Percentiles rank a stretch among this genome's conserved stretches.
phyloP scores from a whole-genome alignment of 1,140 invertebrate species.

The Sycobia sp. region DNA sequence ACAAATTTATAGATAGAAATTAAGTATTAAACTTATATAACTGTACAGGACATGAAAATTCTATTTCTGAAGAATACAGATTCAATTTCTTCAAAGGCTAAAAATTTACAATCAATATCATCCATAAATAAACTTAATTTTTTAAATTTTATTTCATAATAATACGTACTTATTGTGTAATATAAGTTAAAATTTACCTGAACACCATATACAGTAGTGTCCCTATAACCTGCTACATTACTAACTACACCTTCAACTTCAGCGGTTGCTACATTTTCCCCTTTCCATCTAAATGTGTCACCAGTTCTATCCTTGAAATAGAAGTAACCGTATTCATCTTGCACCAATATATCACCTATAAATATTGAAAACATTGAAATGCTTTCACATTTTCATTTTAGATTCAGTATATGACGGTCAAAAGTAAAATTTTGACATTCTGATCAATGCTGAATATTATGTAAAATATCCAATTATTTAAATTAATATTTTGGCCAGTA shows the following conservation, averaged over 20 bases:
- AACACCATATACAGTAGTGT: conserved; percentile 71
- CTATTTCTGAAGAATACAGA: too few relatives aligned
- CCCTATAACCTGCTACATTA: conserved; percentile 63
- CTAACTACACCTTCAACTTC: conserved; percentile 79
- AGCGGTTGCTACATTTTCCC: conserved; percentile 83
- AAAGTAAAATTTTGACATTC: neutral
- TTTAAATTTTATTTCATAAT: too few relatives aligned
- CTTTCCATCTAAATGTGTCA: conserved; percentile 75
- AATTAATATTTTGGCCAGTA: too few relatives aligned
- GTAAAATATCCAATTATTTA: neutral
- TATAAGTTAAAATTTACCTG: conserved; percentile 58
- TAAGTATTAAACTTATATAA: too few relatives aligned
- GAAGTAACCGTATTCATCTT: conserved; percentile 76
- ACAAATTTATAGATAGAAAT: too few relatives aligned
- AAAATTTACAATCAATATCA: too few relatives aligned
- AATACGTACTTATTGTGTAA: too few relatives aligned
- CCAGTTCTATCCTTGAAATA: conserved; percentile 78
- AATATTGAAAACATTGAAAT: conserved; percentile 6
- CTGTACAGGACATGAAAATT: too few relatives aligned
- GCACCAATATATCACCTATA: conserved; percentile 73
- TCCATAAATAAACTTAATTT: neutral
- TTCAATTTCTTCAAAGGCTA: too few relatives aligned
- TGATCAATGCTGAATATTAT: neutral
- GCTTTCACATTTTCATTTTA: neutral
- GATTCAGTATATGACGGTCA: too few relatives aligned